Percentiles rank a stretch among this genome's conserved stretches.
Conservation (phyloP, 2,888 invertebrate genomes). For the Myopa testacea region DNA sequence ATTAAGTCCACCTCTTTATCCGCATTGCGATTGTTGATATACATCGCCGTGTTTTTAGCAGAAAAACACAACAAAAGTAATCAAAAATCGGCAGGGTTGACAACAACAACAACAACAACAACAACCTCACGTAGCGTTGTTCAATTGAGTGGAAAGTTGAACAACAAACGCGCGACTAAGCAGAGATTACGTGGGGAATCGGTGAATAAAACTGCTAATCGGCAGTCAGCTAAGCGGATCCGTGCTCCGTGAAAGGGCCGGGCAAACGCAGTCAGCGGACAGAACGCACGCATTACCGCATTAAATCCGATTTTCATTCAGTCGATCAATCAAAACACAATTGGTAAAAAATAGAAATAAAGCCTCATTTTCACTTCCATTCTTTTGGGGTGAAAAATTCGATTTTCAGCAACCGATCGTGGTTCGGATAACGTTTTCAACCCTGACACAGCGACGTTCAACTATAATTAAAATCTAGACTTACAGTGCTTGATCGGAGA, state of each 20-base stretch:
- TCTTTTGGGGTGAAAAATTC: slow-evolving; percentile 39
- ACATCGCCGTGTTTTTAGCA: slow-evolving; percentile 33
- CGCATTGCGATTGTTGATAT: background rate
- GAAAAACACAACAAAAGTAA: slow-evolving; percentile 3
- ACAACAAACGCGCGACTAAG: slow-evolving; percentile 37
- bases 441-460: background rate
- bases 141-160: slow-evolving; percentile 54
- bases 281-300: slow-evolving; percentile 56
- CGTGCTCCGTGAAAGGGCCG: background rate
- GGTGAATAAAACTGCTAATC: slow-evolving; percentile 30
- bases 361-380: no score
- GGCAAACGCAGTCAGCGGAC: slow-evolving; percentile 46
- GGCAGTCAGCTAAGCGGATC: slow-evolving; percentile 5
- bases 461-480: background rate
- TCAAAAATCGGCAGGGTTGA: slow-evolving; percentile 7
- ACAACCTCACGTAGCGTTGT: slow-evolving; percentile 24
- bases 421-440: background rate
- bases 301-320: slow-evolving; percentile 60
- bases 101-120: background rate
- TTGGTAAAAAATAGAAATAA: slow-evolving; percentile 40
- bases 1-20: slow-evolving; percentile 46
- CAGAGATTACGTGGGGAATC: slow-evolving; percentile 26
- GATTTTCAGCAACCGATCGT: background rate
- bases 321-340: slow-evolving; percentile 57
- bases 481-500: no score